Conservation (phyloP, 2,888 invertebrate species). For the Lasiommata megera region DNA sequence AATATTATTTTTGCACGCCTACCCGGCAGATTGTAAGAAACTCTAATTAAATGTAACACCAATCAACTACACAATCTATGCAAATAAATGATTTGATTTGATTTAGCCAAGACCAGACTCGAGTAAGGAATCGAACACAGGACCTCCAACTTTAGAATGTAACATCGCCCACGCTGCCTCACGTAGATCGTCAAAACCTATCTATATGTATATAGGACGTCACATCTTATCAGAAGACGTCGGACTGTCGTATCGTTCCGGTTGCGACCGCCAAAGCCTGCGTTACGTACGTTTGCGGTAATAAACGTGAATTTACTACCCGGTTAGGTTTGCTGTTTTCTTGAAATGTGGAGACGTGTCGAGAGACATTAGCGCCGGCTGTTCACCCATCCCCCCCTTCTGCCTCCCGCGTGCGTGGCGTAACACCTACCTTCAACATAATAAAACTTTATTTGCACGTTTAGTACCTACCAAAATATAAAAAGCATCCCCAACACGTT, state of each 20-base stretch:
- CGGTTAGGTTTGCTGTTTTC: conserved; percentile 76
- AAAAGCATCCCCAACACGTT: conserved; percentile 36
- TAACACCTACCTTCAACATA: conserved; percentile 34
- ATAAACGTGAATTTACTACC: conserved; percentile 78
- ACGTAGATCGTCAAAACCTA: too few species aligned
- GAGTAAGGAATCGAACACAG: too few species aligned
- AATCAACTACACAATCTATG: too few species aligned
- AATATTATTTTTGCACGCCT: too few species aligned
- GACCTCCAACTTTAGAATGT: too few species aligned
- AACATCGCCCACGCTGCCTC: too few species aligned
- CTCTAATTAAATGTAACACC: too few species aligned
- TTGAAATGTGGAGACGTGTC: conserved; percentile 73
- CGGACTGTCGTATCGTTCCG: conserved; percentile 66
- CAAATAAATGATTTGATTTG: too few species aligned
- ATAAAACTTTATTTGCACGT: conserved; percentile 38
- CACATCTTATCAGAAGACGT: conserved; percentile 52
- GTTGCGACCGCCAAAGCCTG: conserved; percentile 62
- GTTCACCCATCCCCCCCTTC: conserved; percentile 39
- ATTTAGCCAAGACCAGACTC: too few species aligned
- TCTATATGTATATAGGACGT: not conserved
- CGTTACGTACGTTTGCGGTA: conserved; percentile 71
- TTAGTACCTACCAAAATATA: conserved; percentile 39
- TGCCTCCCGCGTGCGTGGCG: conserved; percentile 24
- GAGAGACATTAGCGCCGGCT: conserved; percentile 61
- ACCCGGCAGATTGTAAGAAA: too few species aligned